Percentiles rank a stretch among this genome's conserved stretches.
These are phyloP conservation scores for Clistopyga incitator DNA, from an alignment of 2,888 invertebrate species.

Conservation along the genomic window DNA sequence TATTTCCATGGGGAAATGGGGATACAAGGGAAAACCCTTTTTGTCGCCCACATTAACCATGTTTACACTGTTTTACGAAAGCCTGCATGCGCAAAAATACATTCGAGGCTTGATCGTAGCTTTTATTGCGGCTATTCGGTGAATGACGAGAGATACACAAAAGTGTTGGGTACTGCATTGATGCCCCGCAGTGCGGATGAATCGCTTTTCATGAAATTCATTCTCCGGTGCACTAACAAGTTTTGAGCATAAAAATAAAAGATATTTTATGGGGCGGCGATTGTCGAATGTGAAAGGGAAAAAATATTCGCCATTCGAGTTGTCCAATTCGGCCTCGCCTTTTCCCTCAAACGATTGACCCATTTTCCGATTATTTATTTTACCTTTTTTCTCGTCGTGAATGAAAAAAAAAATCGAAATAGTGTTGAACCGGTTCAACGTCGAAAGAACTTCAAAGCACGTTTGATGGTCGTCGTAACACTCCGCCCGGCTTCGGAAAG, in stretches of 20 bases:
- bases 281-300: not conserved
- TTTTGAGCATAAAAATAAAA: not conserved
- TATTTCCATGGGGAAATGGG: too few relatives aligned
- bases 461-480: too few relatives aligned
- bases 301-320: not conserved
- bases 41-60: too few relatives aligned
- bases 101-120: not conserved
- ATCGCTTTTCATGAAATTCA: not conserved
- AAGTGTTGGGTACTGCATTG: not conserved
- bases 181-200: not conserved
- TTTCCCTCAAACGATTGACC: slow-evolving; percentile 17
- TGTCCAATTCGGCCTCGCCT: not conserved
- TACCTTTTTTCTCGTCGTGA: too few relatives aligned
- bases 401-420: too few relatives aligned
- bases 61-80: too few relatives aligned
- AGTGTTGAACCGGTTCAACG: too few relatives aligned
- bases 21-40: too few relatives aligned
- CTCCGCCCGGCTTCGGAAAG: too few relatives aligned
- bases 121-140: slow-evolving; percentile 10
- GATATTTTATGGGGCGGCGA: not conserved
- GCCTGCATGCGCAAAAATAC: not conserved
- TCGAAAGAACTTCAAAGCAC: too few relatives aligned
- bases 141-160: not conserved
- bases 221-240: not conserved
- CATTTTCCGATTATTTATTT: not conserved